Percentiles rank a stretch among this genome's conserved stretches.
Conservation (phyloP, 2,113 vertebrate genomes). For the Tichodroma muraria region DNA sequence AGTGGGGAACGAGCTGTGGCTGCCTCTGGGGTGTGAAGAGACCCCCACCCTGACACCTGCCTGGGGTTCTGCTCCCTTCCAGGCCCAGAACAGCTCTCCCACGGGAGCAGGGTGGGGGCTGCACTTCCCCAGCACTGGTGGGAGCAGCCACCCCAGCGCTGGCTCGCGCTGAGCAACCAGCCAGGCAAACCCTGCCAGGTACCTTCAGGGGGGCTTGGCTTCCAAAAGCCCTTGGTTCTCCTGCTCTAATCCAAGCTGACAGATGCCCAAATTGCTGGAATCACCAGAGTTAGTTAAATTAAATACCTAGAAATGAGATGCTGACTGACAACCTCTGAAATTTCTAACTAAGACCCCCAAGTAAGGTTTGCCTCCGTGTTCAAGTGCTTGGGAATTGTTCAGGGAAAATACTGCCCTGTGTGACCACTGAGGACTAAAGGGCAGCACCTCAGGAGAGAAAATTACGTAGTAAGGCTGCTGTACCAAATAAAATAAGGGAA, state of each 20-base stretch:
- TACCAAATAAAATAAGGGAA: not conserved
- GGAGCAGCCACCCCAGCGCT: not conserved
- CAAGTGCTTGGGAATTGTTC: not conserved
- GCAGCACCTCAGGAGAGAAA: not conserved
- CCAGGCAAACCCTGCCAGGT: not conserved
- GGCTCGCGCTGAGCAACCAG: not conserved
- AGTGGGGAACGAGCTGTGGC: not conserved
- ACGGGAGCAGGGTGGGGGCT: not conserved
- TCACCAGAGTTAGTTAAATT: not conserved
- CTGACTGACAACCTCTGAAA: not conserved
- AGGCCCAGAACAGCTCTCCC: rapidly evolving
- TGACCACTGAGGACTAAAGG: not conserved
- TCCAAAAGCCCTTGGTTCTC: not conserved
- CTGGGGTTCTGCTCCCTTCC: not conserved
- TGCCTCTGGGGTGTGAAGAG: rapidly evolving
- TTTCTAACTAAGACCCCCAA: rapidly evolving
- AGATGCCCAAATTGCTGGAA: constrained; percentile 43
- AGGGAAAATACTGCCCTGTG: not conserved
- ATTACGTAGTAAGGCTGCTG: not conserved
- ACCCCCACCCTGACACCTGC: not conserved
- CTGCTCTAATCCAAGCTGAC: constrained; percentile 53
- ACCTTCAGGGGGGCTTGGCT: not conserved
- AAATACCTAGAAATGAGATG: not conserved
- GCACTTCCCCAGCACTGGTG: rapidly evolving
- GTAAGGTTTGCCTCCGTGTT: not conserved